Base-by-base conservation (phyloP, 1,140 invertebrate species). In the Ceratosolen fusciceps region DNA sequence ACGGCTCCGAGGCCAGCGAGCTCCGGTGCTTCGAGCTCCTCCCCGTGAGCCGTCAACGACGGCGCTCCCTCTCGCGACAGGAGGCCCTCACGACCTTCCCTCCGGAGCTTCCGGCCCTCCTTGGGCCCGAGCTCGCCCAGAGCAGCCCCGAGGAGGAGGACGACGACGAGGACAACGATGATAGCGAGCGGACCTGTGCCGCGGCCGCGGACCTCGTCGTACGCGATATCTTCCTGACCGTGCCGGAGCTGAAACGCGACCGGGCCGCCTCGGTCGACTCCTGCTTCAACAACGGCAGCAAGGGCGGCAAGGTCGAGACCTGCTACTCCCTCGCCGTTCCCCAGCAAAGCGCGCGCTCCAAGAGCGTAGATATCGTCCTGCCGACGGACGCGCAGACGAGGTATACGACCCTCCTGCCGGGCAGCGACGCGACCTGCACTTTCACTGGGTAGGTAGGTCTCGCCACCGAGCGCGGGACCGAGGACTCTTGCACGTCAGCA, bases 351-450 rank as follows among this genome's bases (percentile, higher is more conserved):
- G 91, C 94, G 4, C 91, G 96, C n/a, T 97, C 96, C 7, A 93
- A 96, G 76, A 97, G 96, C 39, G 96, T 98, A 58, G 96, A 98
- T 87, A 97, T 98, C 79, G 96, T 96, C 19, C 90, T 98, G 75
- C 96, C 96, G 0, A 97, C 96, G 0, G 95, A 96, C 67, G 94
- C 95, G 83, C 95, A 96, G 84, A 94, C 94, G 3, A 91, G 95
- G 72, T 97, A 97, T 86, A 96, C 96, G 78, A 95, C 96, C 9
- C 90, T 96, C 19, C 81, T 88, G 39, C 88, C 85, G 49, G 82
- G 83, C 37, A 86, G 81, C 67, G 80, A 83, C 62, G 88, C 89
- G 54, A 65, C 85, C 79, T 83, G 86, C 75, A 83, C 85, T 74
- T 83, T 85, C 77, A 86, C 87, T 87, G 87, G 88, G 90, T 90